phyloP scores from a whole-genome alignment of 2,797 vertebrate species.

The Peromyscus attwateri region DNA sequence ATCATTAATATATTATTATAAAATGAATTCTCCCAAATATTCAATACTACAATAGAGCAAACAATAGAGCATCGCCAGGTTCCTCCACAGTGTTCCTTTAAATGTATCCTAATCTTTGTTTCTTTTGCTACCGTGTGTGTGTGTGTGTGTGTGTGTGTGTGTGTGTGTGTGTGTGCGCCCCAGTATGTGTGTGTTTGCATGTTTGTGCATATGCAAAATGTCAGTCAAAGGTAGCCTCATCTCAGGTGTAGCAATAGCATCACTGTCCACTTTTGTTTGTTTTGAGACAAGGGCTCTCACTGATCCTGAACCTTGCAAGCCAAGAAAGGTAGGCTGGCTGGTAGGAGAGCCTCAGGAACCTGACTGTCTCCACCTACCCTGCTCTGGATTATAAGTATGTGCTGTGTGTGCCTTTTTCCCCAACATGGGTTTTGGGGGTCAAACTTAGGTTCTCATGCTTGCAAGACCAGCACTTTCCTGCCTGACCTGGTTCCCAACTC shows the following conservation, averaged over 20 bases:
- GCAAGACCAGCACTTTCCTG: background rate
- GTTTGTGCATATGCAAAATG: background rate
- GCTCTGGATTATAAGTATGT: background rate
- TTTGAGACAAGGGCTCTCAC: background rate
- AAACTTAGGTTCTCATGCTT: background rate
- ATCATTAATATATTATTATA: background rate
- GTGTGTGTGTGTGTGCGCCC: background rate
- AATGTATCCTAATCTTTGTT: background rate
- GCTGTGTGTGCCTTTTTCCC: background rate
- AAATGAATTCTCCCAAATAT: background rate
- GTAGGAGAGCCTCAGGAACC: background rate
- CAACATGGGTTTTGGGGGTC: background rate
- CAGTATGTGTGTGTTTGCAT: background rate
- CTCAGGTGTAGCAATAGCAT: background rate
- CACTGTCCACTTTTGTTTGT: background rate
- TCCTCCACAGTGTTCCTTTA: background rate
- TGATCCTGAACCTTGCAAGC: background rate
- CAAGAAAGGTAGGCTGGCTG: background rate
- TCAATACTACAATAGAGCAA: background rate
- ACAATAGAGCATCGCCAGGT: background rate
- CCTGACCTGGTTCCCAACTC: background rate
- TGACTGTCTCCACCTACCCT: background rate
- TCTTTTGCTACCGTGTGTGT: no score
- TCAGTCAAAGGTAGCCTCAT: background rate
- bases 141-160: background rate